phyloP scores from a whole-genome alignment of 2,797 vertebrate genomes.

The Mionectes olivaceus region DNA sequence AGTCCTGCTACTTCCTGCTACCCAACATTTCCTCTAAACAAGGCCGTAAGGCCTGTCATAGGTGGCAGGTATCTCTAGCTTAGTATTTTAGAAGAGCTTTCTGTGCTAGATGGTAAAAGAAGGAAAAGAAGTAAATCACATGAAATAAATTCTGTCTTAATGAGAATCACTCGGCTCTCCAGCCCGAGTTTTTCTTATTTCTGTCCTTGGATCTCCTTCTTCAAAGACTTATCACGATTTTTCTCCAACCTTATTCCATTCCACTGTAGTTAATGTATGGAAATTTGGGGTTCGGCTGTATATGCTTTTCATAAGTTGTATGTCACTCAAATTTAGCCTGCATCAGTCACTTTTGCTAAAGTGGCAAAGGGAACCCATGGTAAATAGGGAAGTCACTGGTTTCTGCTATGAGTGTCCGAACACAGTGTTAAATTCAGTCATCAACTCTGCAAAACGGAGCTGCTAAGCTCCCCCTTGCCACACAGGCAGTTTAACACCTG shows the following conservation, averaged over 20 bases:
- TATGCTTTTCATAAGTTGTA: neutral
- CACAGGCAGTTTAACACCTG: neutral
- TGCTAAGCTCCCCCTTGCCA: neutral
- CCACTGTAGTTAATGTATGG: neutral
- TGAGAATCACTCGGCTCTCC: neutral
- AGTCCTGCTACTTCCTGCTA: neutral
- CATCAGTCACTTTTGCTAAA: neutral
- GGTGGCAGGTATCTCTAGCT: neutral
- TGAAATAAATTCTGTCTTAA: neutral
- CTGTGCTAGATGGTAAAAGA: neutral
- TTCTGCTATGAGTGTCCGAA: neutral
- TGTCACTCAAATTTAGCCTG: neutral
- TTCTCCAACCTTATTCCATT: neutral
- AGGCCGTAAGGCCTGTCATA: neutral
- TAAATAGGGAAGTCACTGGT: neutral
- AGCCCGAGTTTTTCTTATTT: neutral
- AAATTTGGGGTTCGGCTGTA: neutral
- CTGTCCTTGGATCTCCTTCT: neutral
- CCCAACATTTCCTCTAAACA: neutral
- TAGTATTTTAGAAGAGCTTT: neutral
- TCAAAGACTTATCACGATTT: neutral
- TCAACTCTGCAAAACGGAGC: neutral
- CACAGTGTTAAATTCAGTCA: neutral
- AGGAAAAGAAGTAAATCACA: neutral
- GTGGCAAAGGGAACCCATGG: neutral